Base-by-base conservation (phyloP, 2,113 vertebrate genomes). In the Amphilophus citrinellus region DNA sequence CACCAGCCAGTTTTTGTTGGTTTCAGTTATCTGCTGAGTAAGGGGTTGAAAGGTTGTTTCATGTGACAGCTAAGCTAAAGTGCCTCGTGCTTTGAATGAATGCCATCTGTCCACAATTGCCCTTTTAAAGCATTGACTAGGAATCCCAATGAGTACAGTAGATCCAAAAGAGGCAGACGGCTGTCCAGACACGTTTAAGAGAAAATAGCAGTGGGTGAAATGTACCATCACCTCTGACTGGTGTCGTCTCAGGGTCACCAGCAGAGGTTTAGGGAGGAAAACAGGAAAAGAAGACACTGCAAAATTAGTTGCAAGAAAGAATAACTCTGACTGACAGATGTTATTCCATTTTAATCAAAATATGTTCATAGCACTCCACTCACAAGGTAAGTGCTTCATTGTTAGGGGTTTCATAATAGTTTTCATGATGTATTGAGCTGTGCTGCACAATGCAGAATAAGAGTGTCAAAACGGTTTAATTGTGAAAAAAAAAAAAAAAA, bases 61-160 rank as follows among this genome's bases (percentile, higher is more conserved):
- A 81, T 77, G 66, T 75, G 60, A 86, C 84, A 82, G 83, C 73
- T 39, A 77, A 86, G 81, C 80, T 86, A 82, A 89, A 86, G 84
- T 77, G 81, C 39, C 75, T 79, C 80, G 80, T 62, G 61, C 87
- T 92, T 90, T 93, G 83, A 91, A 75, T 85, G 84, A 93, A 87
- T 83, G 60, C 87, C 89, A 91, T 92, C 86, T 86, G 84, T 90
- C 87, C 75, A 82, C 90, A 53, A 44, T 77, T 93, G 90, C 82
- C 91, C 87, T 93, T 94, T 94, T 85, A 84, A 76, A 90, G 71
- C 85, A 90, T 88, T 85, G 91, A 93, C 89, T 82, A 56, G 80
- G 83, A 91, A 86, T 92, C 81, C 75, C 87, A 86, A 79, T 85
- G 87, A 90, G 89, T 85, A 84, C 85, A 83, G 80, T 80, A 75